phyloP scores from a whole-genome alignment of 2,888 invertebrate genomes.

The Nineta flava region DNA sequence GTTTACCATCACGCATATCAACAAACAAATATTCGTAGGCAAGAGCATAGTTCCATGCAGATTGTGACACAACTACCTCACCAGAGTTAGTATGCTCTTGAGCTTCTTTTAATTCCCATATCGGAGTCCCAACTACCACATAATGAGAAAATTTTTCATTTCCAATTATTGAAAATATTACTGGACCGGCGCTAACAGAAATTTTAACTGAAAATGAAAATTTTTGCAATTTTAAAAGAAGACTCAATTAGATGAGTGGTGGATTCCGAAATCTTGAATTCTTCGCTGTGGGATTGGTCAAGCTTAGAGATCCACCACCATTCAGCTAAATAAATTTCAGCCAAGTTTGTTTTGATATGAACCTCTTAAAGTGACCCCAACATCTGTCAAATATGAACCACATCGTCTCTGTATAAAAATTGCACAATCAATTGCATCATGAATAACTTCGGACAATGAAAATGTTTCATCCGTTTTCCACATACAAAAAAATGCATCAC shows the following conservation, averaged over 20 bases:
- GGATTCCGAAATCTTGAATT: too few species aligned
- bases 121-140: slow-evolving; percentile 42
- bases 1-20: slow-evolving; percentile 33
- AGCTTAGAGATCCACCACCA: too few species aligned
- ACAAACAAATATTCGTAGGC: slow-evolving; percentile 41
- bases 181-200: slow-evolving; percentile 42
- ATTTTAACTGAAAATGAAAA: slow-evolving; percentile 35
- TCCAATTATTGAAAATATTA: slow-evolving; percentile 40
- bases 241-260: too few species aligned
- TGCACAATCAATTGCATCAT: slow-evolving; percentile 49
- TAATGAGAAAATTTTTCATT: slow-evolving; percentile 34
- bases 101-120: slow-evolving; percentile 39
- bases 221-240: too few species aligned
- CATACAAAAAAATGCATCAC: slow-evolving; percentile 48
- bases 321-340: too few species aligned
- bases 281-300: too few species aligned
- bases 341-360: too few species aligned
- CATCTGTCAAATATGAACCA: slow-evolving; percentile 42
- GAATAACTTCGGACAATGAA: slow-evolving; percentile 41
- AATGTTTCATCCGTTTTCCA: slow-evolving; percentile 40
- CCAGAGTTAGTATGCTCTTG: slow-evolving; percentile 36
- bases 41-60: slow-evolving; percentile 42
- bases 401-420: slow-evolving; percentile 49
- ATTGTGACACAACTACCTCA: slow-evolving; percentile 41
- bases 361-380: slow-evolving; percentile 43